Base-by-base conservation (phyloP, 2,888 invertebrate genomes). In the Tachina grossa region DNA sequence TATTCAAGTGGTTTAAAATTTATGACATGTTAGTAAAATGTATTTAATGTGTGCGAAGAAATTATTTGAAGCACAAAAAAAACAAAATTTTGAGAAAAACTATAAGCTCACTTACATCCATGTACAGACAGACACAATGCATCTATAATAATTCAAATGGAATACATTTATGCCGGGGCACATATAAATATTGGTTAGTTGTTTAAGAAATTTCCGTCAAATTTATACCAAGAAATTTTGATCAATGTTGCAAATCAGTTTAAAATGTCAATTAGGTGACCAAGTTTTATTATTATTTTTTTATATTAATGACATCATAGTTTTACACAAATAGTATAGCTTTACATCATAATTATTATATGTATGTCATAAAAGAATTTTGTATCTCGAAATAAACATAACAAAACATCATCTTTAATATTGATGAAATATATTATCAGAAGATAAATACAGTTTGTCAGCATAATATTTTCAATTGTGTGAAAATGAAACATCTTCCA, bases 11-110 rank as follows among this genome's bases (percentile, higher is more conserved):
- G 85, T 75, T 82, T 69, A 69, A 78, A 82, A 85, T 85, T 82
- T 82, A 85, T 85, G 85, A 82, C 82, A 82, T 74, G 74, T 82
- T 78, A 69, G 85, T 68, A 85, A 85, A 85, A 85, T 85, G 82
- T 85, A 69, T 78, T 85, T 85, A 85, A 85, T 78, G 78, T 85
- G 69, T 85, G 77, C 57, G 22, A 72, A 63, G 78, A 84, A 80
- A 80, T 47, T 59, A 71, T 77, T 76, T 59, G 53, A 39, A 39
- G 53, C 49, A 75, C 11, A 55, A 76, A 63, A 69, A 43, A 53
- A 49, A 57, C 14, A 41, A 55, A 31, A 69, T 43, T 61, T 49
- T 59, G 63, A 69, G 6, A 77, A 65, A 47, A 65, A 55, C 51
- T 45, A 71, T 13, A 83, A 8, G 14, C 79, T 19, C 43, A 43